Evolutionary conservation across 2,888 invertebrate species (phyloP), one percentile per base, ranked within the genome.

Genomic region (Scaptomyza caliginosa): DNA sequence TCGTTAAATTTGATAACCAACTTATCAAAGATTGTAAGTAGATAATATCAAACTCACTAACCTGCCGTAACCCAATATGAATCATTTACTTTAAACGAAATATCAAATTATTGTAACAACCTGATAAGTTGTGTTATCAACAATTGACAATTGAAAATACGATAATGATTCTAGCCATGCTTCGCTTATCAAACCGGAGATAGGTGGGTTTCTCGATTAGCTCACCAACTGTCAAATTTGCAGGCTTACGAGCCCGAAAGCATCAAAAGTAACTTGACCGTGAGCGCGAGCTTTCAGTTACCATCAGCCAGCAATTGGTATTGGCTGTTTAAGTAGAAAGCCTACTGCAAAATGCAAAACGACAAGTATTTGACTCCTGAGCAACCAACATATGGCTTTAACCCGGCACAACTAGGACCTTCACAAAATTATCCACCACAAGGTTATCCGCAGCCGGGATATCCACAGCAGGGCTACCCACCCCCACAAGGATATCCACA

Each of bases 281-380:
- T 38, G 23, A 8, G 13, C 17, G 3, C 7, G n/a, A 49, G 38
- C 54, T 19, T 36, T 72, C 42, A 72, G 71, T 72, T 46, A 19
- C n/a, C n/a, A 34, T 2, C 16, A n/a, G 11, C 11, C 6, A 34
- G 21, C 26, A 32, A 7, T 7, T 49, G n/a, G 7, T 48, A 38
- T 6, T 17, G 36, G 65, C 26, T 36, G 55, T 19, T 2, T 7
- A 11, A 28, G 4, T 16, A 13, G 39, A 13, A 10, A 26, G n/a
- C 19, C 2, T 3, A 39, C 16, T n/a, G 8, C 26, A 43, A 24
- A 40, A 81, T 81, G 83, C 54, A 82, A 40, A 88, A 76, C 84
- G 84, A 80, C 2, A 88, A 63, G 34, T 54, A 48, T 57, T 8
- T 45, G 16, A 40, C 62, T 19, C 58, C 80, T 19, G 43, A 49